phyloP scores from a whole-genome alignment of 1,140 invertebrate species.

The Chelonus insularis region DNA sequence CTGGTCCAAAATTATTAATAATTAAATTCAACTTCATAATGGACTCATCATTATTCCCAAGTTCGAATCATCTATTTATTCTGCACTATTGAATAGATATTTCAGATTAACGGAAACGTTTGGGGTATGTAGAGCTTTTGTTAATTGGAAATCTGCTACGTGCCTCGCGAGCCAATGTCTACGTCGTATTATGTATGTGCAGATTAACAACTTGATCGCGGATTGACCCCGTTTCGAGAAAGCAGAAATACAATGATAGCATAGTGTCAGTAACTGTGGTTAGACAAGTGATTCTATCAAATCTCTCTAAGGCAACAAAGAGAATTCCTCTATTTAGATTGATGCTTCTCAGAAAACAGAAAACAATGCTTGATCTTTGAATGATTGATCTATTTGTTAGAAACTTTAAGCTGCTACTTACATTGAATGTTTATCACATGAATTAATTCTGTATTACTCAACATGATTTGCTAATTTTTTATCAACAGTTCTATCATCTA shows the following conservation, averaged over 20 bases:
- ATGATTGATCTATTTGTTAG: too few species aligned
- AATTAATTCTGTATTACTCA: too few species aligned
- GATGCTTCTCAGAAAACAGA: too few species aligned
- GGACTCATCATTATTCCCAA: too few species aligned
- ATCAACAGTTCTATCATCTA: too few species aligned
- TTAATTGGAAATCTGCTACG: slow-evolving; percentile 7
- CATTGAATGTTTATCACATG: too few species aligned
- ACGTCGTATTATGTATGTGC: slow-evolving; percentile 12
- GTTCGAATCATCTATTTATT: too few species aligned
- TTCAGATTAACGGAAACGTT: neutral
- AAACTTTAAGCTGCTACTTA: too few species aligned
- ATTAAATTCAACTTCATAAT: too few species aligned
- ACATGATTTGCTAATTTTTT: too few species aligned
- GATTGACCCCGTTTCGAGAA: slow-evolving; percentile 17
- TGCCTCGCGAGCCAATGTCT: neutral
- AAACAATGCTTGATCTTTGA: too few species aligned
- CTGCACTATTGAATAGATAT: neutral
- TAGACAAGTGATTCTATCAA: neutral
- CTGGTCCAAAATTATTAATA: too few species aligned
- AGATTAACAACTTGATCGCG: slow-evolving; percentile 19
- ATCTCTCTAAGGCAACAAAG: neutral
- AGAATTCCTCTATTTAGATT: neutral
- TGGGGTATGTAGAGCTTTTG: neutral
- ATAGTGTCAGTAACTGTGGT: slow-evolving; percentile 1
- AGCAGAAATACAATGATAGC: slow-evolving; percentile 6